Evolutionary conservation across 2,113 vertebrate genomes (phyloP).

Genomic region (Alces alces): DNA sequence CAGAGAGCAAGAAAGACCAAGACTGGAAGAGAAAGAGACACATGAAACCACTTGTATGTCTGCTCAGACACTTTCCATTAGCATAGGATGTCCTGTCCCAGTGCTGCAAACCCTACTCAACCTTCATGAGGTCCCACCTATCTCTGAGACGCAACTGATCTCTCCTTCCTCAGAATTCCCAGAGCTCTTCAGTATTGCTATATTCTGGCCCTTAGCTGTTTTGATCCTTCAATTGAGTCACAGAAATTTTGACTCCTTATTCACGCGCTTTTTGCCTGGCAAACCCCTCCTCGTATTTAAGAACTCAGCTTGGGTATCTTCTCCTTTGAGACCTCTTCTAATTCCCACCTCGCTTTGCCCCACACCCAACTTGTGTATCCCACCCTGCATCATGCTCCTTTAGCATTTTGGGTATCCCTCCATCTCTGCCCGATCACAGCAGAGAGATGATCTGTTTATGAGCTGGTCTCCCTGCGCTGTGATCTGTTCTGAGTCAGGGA

Average conservation of each 20-base stretch:
- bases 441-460: neutral
- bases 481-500: neutral
- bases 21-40: neutral
- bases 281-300: neutral
- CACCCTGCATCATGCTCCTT: neutral
- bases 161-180: neutral
- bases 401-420: neutral
- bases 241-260: neutral
- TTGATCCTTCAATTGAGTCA: neutral
- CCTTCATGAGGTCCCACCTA: neutral
- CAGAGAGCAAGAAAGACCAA: neutral
- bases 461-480: neutral
- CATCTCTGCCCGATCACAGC: neutral
- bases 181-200: neutral
- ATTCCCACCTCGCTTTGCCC: neutral
- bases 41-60: rapidly evolving
- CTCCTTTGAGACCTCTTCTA: neutral
- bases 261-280: neutral
- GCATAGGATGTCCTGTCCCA: neutral
- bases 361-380: neutral
- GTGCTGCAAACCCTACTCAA: neutral
- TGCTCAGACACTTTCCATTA: neutral
- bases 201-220: neutral
- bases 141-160: neutral
- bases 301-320: neutral